A percentile compares a stretch with the other conserved stretches of the same genome.
These are phyloP conservation scores for Ammodytes marinus DNA, from an alignment of 2,113 vertebrate genomes.

Conservation along the genomic window DNA sequence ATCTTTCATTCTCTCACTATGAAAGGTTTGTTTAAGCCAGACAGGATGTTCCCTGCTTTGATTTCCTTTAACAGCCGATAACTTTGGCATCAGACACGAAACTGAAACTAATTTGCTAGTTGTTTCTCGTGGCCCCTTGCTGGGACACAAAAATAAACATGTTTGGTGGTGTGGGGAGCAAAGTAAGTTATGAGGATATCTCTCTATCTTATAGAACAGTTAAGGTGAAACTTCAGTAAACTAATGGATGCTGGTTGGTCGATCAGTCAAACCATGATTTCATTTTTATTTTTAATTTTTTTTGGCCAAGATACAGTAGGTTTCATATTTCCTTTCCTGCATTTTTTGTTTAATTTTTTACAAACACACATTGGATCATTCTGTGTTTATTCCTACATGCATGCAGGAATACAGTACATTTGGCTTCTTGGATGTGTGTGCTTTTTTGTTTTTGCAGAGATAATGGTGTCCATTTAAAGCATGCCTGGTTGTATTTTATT, in stretches of 20 bases:
- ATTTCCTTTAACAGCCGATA: slow-evolving; percentile 42
- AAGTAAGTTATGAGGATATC: neutral
- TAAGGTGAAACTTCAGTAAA: slow-evolving; percentile 21
- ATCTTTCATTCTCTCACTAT: slow-evolving; percentile 48
- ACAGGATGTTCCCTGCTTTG: slow-evolving; percentile 47
- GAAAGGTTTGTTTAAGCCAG: slow-evolving; percentile 49
- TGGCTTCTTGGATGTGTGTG: slow-evolving; percentile 53
- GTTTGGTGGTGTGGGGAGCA: slow-evolving; percentile 13
- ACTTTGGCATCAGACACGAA: slow-evolving; percentile 37
- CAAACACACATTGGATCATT: slow-evolving; percentile 73
- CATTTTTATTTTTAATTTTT: slow-evolving; percentile 29
- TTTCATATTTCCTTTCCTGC: slow-evolving; percentile 53
- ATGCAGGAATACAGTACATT: slow-evolving; percentile 68
- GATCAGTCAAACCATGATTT: slow-evolving; percentile 40
- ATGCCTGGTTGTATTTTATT: slow-evolving; percentile 53
- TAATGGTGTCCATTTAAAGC: slow-evolving; percentile 54
- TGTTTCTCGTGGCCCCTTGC: slow-evolving; percentile 35
- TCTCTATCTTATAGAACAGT: neutral
- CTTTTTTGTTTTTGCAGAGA: slow-evolving; percentile 48
- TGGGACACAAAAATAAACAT: slow-evolving; percentile 35
- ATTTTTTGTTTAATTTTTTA: slow-evolving; percentile 44
- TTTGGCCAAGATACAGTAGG: slow-evolving; percentile 43
- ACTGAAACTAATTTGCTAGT: slow-evolving; percentile 29
- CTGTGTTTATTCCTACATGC: slow-evolving; percentile 73
- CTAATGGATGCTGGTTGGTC: slow-evolving; percentile 46